Base-by-base conservation (phyloP, 2,888 invertebrate species). In the Chalcosyrphus nemorum region DNA sequence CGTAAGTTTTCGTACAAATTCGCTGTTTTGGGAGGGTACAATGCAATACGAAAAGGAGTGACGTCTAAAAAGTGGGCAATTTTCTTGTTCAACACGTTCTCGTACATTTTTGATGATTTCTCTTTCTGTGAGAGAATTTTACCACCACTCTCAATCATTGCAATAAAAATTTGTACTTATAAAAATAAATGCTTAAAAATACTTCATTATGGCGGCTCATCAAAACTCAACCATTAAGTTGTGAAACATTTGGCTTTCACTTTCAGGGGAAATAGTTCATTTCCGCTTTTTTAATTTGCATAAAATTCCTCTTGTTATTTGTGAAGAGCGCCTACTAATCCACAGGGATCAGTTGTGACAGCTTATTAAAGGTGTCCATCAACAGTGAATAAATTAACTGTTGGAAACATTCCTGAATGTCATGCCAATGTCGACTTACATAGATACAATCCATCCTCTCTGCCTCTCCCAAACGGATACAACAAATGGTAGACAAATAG, bases 301-400 rank as follows among this genome's bases (percentile, higher is more conserved):
- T 45, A 45, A 45, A 45, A 45, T 19, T 45, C 50, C 27, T 50
- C 50, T n/a, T n/a, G n/a, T n/a, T n/a, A 6, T 24, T 50, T 24
- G 9, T 3, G 2, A 3, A 15, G 17, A 29, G 7, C 15, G 13
- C 29, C 32, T 29, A 7, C 54, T 29, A n/a, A 17, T 32, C 54
- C 19, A 15, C 9, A 9, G 15, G 29, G 27, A 59, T 59, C 59
- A 43, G 41, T 59, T 59, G 43, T 59, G 43, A 59, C 59, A 59
- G 59, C 59, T 59, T 59, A 59, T 59, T 43, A 59, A 59, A 43
- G 43, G 43, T 59, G 43, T 59, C 59, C 59, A 43, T 59, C 50
- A 32, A 7, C 24, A 59, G 43, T 15, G 27, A 59, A 17, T 43
- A 43, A 59, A 59, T 59, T 59, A 27, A 43, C 59, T 59, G 59